Evolutionary conservation across 2,888 invertebrate genomes (phyloP), one percentile per base, ranked within the genome.

Genomic region (Hydriomena furcata): DNA sequence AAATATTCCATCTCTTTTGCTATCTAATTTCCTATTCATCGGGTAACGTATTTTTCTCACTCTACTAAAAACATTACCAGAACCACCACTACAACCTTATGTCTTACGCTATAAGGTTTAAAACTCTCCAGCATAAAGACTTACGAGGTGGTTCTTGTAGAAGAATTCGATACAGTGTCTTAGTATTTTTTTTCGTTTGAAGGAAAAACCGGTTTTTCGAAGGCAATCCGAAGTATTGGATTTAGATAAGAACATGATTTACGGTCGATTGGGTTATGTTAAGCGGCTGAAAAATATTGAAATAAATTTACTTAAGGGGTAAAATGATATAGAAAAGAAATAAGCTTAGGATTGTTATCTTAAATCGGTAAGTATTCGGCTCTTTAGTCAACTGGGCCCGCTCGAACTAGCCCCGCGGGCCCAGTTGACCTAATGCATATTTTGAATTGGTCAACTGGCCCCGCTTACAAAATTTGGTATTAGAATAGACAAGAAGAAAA

Each of bases 11-110:
- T 74, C 73, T 69, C 71, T 64, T 68, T 71, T 68, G 66, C 68
- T 72, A 80, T 80, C 78, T 83, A 81, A 84, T 84, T 84, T 82
- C 79, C 78, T 73, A 82, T 82, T 80, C 78, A 82, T 77, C 74
- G 75, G 68, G 71, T 70, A 66, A 68, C 69, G 73, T 73, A 72
- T 78, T 79, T 77, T 68, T 73, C 71, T 63, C 62, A 63, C 66
- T 65, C 53, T 55, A 43, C 53, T 61, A 58, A 38, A 49, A 53
- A 62, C 50, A 35, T 55, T 60, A 45, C 23, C 5, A 24, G 28
- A 59, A 11, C 64, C 23, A 10, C 28, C 20, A 8, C 13, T 23
- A 48, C 20, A 41, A 53, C 61, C 63, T 32, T 76, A 63, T 58
- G 1, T 0, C 6, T 0, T 30, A 7, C 0, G 0, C 0, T 0